phyloP scores from a whole-genome alignment of 1,140 invertebrate species.

The Planococcus citri region DNA sequence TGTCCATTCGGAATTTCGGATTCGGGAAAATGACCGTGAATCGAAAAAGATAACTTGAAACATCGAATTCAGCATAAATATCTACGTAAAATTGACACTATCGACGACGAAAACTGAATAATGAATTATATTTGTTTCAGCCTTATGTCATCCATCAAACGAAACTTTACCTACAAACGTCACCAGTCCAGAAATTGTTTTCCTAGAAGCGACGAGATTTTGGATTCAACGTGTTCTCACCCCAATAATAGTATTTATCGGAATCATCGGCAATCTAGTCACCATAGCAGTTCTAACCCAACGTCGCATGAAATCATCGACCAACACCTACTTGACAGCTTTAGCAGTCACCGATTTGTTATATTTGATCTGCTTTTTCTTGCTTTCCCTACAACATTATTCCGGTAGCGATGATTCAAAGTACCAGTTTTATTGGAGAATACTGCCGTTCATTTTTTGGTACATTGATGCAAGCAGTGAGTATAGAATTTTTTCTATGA shows the following conservation, averaged over 20 bases:
- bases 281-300: constrained; percentile 60
- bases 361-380: constrained; percentile 51
- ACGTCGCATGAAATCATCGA: constrained; percentile 57
- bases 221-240: constrained; percentile 51
- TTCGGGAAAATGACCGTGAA: too few species aligned
- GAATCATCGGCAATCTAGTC: constrained; percentile 54
- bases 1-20: too few species aligned
- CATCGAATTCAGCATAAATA: too few species aligned
- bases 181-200: background rate
- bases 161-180: background rate
- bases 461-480: constrained; percentile 49
- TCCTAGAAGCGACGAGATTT: background rate
- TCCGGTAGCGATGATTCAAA: constrained; percentile 35
- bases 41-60: too few species aligned
- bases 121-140: background rate
- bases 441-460: constrained; percentile 44
- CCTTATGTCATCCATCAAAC: background rate
- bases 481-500: constrained; percentile 27
- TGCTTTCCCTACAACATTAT: constrained; percentile 50
- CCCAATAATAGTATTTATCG: constrained; percentile 51
- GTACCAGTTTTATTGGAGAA: constrained; percentile 38
- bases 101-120: too few species aligned
- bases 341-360: constrained; percentile 57
- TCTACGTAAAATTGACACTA: too few species aligned
- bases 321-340: constrained; percentile 60